phyloP scores from a whole-genome alignment of 2,797 vertebrate genomes.

The Pitangus sulphuratus region DNA sequence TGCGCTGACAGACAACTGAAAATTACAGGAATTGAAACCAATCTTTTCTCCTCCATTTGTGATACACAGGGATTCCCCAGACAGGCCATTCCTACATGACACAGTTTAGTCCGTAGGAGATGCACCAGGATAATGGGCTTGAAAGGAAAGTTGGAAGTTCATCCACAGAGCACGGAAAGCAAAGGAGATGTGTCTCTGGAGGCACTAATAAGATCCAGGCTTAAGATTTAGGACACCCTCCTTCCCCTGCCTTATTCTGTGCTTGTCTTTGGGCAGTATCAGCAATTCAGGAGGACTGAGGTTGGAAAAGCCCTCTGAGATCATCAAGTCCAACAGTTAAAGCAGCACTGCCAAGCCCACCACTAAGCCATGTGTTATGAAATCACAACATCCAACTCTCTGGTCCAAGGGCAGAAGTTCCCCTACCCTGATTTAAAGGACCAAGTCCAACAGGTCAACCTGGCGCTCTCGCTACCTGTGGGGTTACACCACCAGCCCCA shows the following conservation, averaged over 20 bases:
- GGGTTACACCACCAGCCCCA: not conserved
- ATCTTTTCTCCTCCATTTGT: not conserved
- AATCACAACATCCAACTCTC: accelerated
- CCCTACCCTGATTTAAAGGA: not conserved
- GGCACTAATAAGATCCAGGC: not conserved
- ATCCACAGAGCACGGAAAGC: not conserved
- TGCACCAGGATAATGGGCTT: not conserved
- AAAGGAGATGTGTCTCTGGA: not conserved
- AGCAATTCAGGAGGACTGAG: not conserved
- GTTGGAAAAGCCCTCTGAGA: not conserved
- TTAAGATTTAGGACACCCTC: not conserved
- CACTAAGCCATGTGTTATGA: accelerated
- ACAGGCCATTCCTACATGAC: not conserved
- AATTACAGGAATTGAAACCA: not conserved
- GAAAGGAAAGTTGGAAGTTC: not conserved
- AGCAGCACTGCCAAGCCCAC: not conserved
- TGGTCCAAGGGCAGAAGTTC: not conserved
- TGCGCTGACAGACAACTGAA: not conserved
- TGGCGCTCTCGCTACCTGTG: accelerated
- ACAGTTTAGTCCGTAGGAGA: not conserved
- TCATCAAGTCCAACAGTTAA: accelerated
- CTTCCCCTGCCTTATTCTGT: not conserved
- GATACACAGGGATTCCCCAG: not conserved
- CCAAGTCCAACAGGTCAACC: not conserved
- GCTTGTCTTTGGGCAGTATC: not conserved